Evolutionary conservation across 2,888 invertebrate species (phyloP), one percentile per base, ranked within the genome.

Genomic region (Himalopsyche anomala): DNA sequence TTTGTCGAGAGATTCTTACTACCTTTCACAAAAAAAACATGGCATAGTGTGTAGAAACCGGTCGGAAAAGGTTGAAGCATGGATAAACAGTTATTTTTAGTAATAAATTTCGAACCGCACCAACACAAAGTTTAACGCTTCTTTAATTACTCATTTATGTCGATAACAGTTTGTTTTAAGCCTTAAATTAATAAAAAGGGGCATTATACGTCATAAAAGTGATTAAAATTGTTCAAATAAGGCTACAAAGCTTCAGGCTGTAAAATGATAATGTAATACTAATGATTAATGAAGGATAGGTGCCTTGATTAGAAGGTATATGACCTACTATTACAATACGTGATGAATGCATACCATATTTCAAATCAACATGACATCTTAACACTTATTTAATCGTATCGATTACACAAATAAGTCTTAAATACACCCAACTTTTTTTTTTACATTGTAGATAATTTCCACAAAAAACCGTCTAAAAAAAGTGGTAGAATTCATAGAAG

Each of bases 61-160:
- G 74, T 74, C 74, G 36, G 36, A 74, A 62, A 74, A 74, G 36
- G 74, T 74, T 74, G 12, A 38, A 74, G 74, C 74, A 74, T 74
- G 74, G 74, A 74, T 74, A 74, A 74, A 74, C 74, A 74, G 74
- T 74, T 74, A 74, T 74, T 38, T 74, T 74, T 74, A 74, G 74
- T 74, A 74, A 74, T 74, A 74, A 74, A 74, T 74, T 74, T 74
- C 74, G 38, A 74, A 74, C 38, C 36, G 38, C 74, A 74, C 74
- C 36, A 74, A 74, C 74, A 74, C 74, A 74, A 36, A 74, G 74
- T 36, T 74, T 74, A 36, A 74, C 74, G 74, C 38, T 74, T 74
- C 74, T 74, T 74, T 74, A 74, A 74, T 74, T 74, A 36, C 36
- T 74, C 74, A 36, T 74, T 74, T 74, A 74, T 74, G 74, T 74